These are phyloP conservation scores for Hypena proboscidalis DNA, from an alignment of 2,888 invertebrate genomes.

Conservation along the genomic window DNA sequence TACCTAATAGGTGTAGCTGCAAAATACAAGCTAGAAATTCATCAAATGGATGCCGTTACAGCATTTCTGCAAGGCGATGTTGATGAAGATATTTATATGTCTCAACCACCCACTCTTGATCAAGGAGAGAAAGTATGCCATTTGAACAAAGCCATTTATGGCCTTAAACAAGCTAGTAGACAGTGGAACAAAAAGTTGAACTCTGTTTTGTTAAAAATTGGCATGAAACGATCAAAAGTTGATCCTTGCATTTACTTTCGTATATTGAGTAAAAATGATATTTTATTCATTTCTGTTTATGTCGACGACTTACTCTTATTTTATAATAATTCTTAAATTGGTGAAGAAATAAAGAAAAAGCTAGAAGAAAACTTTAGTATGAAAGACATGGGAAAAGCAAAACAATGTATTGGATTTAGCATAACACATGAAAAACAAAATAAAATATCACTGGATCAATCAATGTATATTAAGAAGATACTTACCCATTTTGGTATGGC, in stretches of 20 bases:
- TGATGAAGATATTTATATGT: not conserved
- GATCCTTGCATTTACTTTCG: constrained; percentile 43
- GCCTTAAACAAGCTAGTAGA: constrained; percentile 17
- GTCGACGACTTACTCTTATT: constrained; percentile 36
- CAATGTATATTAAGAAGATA: constrained; percentile 6
- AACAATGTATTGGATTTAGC: not conserved
- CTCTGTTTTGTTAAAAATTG: constrained; percentile 28
- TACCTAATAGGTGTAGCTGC: not conserved
- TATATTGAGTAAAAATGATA: constrained; percentile 27
- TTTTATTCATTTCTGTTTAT: constrained; percentile 35
- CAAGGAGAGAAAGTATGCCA: not conserved
- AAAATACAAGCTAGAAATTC: not conserved
- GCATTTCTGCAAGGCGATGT: not conserved
- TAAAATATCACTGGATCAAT: constrained; percentile 7
- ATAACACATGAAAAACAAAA: not conserved
- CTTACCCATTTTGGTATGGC: constrained; percentile 1
- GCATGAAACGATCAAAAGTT: constrained; percentile 26
- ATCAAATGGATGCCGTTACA: constrained; percentile 1
- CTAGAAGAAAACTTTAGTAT: constrained; percentile 22
- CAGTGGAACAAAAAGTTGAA: constrained; percentile 37
- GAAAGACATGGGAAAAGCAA: not conserved
- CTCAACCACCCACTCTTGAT: constrained; percentile 2
- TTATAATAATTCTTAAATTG: constrained; percentile 17
- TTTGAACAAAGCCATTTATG: not conserved
- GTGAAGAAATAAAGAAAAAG: constrained; percentile 16